Conservation (phyloP, 2,797 vertebrate species). For the Chloroceryle amazona region DNA sequence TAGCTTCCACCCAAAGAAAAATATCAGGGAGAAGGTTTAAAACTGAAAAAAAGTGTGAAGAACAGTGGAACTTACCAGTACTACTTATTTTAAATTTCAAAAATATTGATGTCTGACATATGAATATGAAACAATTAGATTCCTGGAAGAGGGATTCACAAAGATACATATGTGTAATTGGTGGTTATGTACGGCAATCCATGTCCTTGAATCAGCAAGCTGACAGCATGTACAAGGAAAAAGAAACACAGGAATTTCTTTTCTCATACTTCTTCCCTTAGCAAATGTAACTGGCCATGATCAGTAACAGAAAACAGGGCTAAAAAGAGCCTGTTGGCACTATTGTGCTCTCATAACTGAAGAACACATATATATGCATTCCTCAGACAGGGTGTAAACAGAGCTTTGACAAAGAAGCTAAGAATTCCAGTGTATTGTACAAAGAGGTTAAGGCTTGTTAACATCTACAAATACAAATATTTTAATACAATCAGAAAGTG, state of each 20-base stretch:
- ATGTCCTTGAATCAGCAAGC: not conserved
- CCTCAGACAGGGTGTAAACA: not conserved
- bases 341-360: not conserved
- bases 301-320: not conserved
- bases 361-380: not conserved
- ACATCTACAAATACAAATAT: not conserved
- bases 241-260: not conserved
- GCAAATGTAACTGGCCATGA: not conserved
- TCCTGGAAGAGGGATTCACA: not conserved
- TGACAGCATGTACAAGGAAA: not conserved
- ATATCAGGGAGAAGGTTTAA: not conserved
- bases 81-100: not conserved
- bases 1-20: not conserved
- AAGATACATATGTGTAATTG: not conserved
- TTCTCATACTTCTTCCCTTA: not conserved
- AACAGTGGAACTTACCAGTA: not conserved
- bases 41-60: not conserved
- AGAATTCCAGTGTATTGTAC: not conserved
- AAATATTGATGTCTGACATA: not conserved
- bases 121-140: not conserved
- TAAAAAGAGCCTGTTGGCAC: not conserved
- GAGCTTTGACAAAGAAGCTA: not conserved
- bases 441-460: not conserved
- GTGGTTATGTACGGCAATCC: accelerated
- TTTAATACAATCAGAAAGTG: not conserved